A percentile compares a stretch with the other conserved stretches of the same genome.
Evolutionary conservation across 1,140 invertebrate species (phyloP).

Genomic region (honey bee (Apis mellifera)): Amel_HAv3.1 CM009942.2:7745001-7745500

Average conservation of each 20-base stretch:
- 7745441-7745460: conserved; percentile 19
- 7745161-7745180: neutral
- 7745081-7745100: neutral
- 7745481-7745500: conserved; percentile 60
- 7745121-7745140: conserved; percentile 12
- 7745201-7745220: too few relatives aligned
- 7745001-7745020: conserved; percentile 40
- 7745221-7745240: too few relatives aligned
- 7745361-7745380: too few relatives aligned
- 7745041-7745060: conserved; percentile 11
- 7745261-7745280: too few relatives aligned
- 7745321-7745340: too few relatives aligned
- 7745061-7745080: conserved; percentile 26
- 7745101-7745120: conserved; percentile 2
- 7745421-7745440: neutral
- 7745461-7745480: conserved; percentile 48
- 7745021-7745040: conserved; percentile 26
- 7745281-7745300: too few relatives aligned
- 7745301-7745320: too few relatives aligned
- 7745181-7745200: neutral
- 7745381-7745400: neutral
- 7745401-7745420: neutral
- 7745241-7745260: too few relatives aligned
- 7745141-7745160: conserved; percentile 20
- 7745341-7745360: too few relatives aligned